phyloP scores from a whole-genome alignment of 2,888 invertebrate species.

The Papilio elwesi region DNA sequence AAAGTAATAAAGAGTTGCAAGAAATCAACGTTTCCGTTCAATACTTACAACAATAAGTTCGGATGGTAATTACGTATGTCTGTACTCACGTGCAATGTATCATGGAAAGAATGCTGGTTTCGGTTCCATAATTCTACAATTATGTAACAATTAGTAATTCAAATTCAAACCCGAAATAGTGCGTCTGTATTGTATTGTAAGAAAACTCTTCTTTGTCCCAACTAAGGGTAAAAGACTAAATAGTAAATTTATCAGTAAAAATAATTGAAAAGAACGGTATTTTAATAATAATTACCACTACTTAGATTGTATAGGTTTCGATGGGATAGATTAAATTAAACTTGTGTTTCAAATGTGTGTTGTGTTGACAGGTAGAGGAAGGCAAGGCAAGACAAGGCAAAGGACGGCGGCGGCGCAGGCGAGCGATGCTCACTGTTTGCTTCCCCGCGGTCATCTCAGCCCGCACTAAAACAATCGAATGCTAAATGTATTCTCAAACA shows the following conservation, averaged over 20 bases:
- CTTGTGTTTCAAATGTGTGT: slow-evolving; percentile 12
- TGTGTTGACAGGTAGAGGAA: slow-evolving; percentile 34
- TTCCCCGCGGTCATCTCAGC: slow-evolving; percentile 74
- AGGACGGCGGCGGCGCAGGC: slow-evolving; percentile 45
- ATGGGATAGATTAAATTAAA: slow-evolving; percentile 7
- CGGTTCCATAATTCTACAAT: neutral
- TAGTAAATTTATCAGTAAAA: too few species aligned
- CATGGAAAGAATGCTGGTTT: neutral
- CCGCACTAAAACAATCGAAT: slow-evolving; percentile 83
- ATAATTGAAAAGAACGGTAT: too few species aligned
- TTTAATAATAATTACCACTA: neutral
- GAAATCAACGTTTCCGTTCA: slow-evolving; percentile 60
- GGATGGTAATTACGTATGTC: slow-evolving; percentile 10
- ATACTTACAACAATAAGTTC: slow-evolving; percentile 3
- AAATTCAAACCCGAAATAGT: too few species aligned
- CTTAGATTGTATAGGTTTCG: neutral
- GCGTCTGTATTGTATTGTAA: neutral
- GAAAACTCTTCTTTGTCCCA: neutral
- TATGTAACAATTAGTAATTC: neutral
- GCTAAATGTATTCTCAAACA: slow-evolving; percentile 82
- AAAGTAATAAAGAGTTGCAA: slow-evolving; percentile 74
- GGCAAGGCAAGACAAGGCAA: slow-evolving; percentile 23
- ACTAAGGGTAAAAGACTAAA: too few species aligned
- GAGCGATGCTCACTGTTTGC: slow-evolving; percentile 75
- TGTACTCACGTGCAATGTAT: slow-evolving; percentile 1